A percentile compares a stretch with the other conserved stretches of the same genome.
phyloP scores from a whole-genome alignment of 2,113 vertebrate genomes.

The Castor canadensis region DNA sequence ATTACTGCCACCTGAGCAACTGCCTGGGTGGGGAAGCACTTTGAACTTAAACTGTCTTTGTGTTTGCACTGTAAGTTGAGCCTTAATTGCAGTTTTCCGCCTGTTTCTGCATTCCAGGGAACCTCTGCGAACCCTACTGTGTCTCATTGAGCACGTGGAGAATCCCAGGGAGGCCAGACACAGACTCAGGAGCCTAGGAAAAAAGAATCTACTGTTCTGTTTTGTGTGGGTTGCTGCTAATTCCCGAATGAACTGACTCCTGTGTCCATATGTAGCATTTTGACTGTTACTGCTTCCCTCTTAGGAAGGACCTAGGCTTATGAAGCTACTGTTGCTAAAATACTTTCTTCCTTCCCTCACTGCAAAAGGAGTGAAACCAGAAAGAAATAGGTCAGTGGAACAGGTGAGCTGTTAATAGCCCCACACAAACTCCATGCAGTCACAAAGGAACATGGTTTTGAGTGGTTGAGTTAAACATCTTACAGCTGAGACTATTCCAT shows the following conservation, averaged over 20 bases:
- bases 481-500: neutral
- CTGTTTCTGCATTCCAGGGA: slow-evolving; percentile 53
- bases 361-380: neutral
- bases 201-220: neutral
- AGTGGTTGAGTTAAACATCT: slow-evolving; percentile 30
- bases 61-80: neutral
- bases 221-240: neutral
- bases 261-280: neutral
- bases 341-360: neutral
- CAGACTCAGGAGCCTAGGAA: neutral
- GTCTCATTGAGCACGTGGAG: neutral
- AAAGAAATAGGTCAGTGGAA: slow-evolving; percentile 63
- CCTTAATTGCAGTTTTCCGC: slow-evolving; percentile 5
- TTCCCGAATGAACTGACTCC: neutral
- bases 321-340: neutral
- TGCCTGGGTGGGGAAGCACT: slow-evolving; percentile 57
- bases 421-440: neutral
- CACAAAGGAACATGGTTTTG: neutral
- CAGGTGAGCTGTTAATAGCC: slow-evolving; percentile 2
- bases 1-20: slow-evolving; percentile 24
- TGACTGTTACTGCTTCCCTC: neutral
- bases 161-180: neutral
- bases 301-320: neutral
- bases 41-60: slow-evolving; percentile 65
- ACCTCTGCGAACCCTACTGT: neutral